These are phyloP conservation scores for Pholis gunnellus DNA, from an alignment of 2,113 vertebrate species.

Conservation along the genomic window DNA sequence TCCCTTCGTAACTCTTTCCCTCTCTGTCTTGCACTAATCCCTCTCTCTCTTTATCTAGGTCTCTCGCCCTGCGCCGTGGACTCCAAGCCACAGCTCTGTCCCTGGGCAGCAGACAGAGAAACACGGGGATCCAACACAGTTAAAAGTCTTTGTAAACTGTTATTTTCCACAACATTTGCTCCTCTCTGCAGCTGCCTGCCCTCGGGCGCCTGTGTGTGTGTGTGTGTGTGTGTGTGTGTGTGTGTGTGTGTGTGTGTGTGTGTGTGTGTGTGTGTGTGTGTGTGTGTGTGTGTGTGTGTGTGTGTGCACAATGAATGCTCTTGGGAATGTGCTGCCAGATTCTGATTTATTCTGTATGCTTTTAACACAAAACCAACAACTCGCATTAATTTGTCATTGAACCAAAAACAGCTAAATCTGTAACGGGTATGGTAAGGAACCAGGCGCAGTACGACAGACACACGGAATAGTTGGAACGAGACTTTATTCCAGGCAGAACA, in stretches of 20 bases:
- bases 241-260: neutral
- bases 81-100: conserved; percentile 15
- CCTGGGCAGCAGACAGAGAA: conserved; percentile 9
- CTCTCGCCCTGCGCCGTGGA: neutral
- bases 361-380: neutral
- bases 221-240: conserved; percentile 2
- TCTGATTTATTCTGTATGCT: neutral
- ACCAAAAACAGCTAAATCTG: neutral
- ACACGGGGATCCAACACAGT: conserved; percentile 14
- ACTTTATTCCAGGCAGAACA: too few species aligned
- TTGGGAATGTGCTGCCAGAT: neutral
- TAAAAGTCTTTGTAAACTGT: conserved; percentile 27
- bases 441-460: too few species aligned
- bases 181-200: conserved; percentile 18
- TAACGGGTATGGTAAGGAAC: too few species aligned
- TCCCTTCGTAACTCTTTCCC: neutral
- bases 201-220: conserved; percentile 14
- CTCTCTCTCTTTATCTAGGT: neutral
- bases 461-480: too few species aligned
- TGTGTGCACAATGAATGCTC: neutral
- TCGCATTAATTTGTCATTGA: neutral
- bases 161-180: conserved; percentile 29
- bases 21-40: neutral
- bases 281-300: conserved; percentile 13
- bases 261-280: conserved; percentile 12